Evolutionary conservation across 2,797 vertebrate species (phyloP), one percentile per base, ranked within the genome.

Genomic region (Columba guinea): DNA sequence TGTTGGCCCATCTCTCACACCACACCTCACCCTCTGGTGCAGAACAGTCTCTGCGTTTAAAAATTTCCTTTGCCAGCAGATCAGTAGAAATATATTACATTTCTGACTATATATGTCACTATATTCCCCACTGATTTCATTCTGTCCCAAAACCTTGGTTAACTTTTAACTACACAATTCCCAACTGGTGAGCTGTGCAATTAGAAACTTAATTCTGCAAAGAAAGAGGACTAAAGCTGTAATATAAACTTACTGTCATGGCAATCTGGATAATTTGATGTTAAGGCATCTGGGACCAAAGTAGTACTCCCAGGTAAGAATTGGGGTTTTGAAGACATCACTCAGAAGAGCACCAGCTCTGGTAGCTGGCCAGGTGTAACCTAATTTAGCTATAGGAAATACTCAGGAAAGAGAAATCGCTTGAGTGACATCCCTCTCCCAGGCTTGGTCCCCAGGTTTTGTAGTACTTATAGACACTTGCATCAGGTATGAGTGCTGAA

Each of bases 1-100:
- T 84, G 2, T 44, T 39, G 34, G 19, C 10, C 19, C 5, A 21
- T 60, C 23, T 80, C 46, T 23, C 28, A 17, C 9, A 35, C 9
- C 3, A 1, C 8, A 30, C 3, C 12, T 79, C 56, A 32, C 11
- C 2, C 2, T 17, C 13, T 0, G 0, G 23, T 37, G 23, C 41
- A 67, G 48, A 73, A 55, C 22, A 60, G 20, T n/a, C 37, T 56
- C 30, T 23, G 1, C 84, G 15, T 13, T 41, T 73, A 76, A 84
- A 86, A 76, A 56, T 7, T 52, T 56, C 2, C 5, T 56, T 73
- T 80, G 13, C 5, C 10, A 84, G 39, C 9, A 46, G 20, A 60
- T 56, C 37, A 28, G 44, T 71, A n/a, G 8, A 88, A 56, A 27
- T 19, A 81, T 28, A 60, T 64, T 59, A 44, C 16, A 34, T n/a